Evolutionary conservation across 2,888 invertebrate genomes (phyloP).

Genomic region (Cinara cedri): DNA sequence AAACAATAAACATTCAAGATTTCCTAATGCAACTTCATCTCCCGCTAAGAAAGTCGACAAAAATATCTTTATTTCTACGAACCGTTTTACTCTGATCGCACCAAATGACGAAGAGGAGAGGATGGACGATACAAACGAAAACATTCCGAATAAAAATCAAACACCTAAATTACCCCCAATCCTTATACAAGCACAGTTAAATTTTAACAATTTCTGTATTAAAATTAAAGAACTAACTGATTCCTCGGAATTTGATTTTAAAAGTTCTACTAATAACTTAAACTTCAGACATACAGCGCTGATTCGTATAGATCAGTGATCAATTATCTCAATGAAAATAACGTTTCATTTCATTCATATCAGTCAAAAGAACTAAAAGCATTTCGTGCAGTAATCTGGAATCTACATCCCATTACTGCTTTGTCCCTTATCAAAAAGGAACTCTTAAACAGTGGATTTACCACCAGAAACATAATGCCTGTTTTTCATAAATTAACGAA

Average conservation of each 20-base stretch:
- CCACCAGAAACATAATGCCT: no score
- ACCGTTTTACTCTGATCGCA: constrained; percentile 3
- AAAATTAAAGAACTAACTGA: constrained; percentile 19
- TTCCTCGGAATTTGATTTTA: constrained; percentile 2
- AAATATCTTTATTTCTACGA: background rate
- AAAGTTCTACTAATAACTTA: constrained; percentile 14
- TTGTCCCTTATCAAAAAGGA: no score
- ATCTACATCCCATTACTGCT: constrained; percentile 2
- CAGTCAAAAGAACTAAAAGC: constrained; percentile 16
- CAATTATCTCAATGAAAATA: background rate
- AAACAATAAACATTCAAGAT: no score
- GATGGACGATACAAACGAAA: background rate
- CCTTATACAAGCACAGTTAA: constrained; percentile 22
- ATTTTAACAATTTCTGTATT: constrained; percentile 1
- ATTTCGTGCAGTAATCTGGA: constrained; percentile 23
- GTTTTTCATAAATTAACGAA: no score
- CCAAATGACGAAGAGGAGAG: background rate
- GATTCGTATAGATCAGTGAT: no score
- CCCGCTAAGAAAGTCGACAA: no score
- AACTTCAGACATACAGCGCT: constrained; percentile 13
- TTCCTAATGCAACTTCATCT: no score
- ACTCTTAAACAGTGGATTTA: no score
- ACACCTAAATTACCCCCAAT: constrained; percentile 8
- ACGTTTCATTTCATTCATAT: constrained; percentile 12
- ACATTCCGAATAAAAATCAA: constrained; percentile 1